phyloP scores from a whole-genome alignment of 2,797 vertebrate species.

The Sternarchorhynchus goeldii region DNA sequence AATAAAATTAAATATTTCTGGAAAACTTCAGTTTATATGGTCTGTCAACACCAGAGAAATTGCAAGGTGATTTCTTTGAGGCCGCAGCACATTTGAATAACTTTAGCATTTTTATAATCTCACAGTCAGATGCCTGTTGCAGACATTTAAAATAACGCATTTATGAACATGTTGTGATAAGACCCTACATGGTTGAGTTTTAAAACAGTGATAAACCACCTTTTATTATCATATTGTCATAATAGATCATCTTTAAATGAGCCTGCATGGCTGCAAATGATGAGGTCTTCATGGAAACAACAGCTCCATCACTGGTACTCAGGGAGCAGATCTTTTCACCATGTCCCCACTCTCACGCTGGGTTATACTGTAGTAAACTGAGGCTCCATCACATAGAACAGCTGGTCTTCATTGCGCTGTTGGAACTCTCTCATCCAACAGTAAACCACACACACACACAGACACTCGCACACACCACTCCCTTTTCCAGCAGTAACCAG shows the following conservation, averaged over 20 bases:
- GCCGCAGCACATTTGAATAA: too few species aligned
- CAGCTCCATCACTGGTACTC: not conserved
- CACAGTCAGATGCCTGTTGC: too few species aligned
- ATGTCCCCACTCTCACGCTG: slow-evolving; percentile 39
- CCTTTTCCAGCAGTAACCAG: slow-evolving; percentile 51
- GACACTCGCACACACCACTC: slow-evolving; percentile 33
- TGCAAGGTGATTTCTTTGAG: not conserved
- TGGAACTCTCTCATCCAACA: slow-evolving; percentile 53
- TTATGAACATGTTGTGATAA: not conserved
- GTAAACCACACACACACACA: slow-evolving; percentile 38
- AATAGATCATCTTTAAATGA: not conserved
- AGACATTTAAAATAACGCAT: slow-evolving; percentile 1
- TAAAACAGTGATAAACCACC: slow-evolving; percentile 4
- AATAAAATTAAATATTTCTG: slow-evolving; percentile 24
- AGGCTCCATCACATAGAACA: slow-evolving; percentile 50
- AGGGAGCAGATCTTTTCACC: not conserved
- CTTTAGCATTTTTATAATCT: too few species aligned
- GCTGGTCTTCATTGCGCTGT: slow-evolving; percentile 55
- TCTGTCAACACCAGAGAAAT: not conserved
- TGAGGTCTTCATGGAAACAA: not conserved
- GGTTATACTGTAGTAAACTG: slow-evolving; percentile 45
- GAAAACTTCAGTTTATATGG: slow-evolving; percentile 30
- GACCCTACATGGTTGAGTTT: not conserved
- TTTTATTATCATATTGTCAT: not conserved
- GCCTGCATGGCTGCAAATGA: slow-evolving; percentile 1